Evolutionary conservation across 2,888 invertebrate species (phyloP), one percentile per base, ranked within the genome.

Genomic region (Chironomus riparius): DNA sequence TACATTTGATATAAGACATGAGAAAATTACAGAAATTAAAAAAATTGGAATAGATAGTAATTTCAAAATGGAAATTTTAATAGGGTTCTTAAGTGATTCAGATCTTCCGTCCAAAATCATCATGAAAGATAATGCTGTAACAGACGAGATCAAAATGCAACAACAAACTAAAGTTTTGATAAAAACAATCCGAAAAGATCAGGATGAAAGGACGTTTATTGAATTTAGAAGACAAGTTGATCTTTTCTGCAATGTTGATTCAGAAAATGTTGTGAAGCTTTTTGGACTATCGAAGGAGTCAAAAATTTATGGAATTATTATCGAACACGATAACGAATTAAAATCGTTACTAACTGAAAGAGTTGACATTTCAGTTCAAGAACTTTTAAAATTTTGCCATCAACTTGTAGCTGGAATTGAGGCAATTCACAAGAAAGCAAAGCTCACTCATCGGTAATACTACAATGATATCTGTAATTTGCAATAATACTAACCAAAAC

Each of bases 251-350:
- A 91, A 92, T 77, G 85, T 94, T n/a, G 89, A 91, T 5, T 95
- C 96, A 83, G 90, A 92, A 78, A 91, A 93, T 80, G 87, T 97
- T 0, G 91, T 89, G 0, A 90, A 90, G 56, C 84, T 97, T 68
- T 86, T 92, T 73, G 97, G 95, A 0, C 85, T 96, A 7, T 95
- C 95, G 81, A 88, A 91, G 68, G 93, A 93, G 73, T 87, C 88
- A 3, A 94, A 95, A 79, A 97, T 96, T 0, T 93, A 95, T 81
- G 94, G 91, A 80, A 89, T 97, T 88, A 88, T 97, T 22, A 84
- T 95, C 13, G 95, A 97, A 81, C 93, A 95, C 82, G 97, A 96
- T 82, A 97, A 97, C 5, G 97, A 97, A 83, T 86, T 97, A 73
- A 97, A 97, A 80, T 95, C 93, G 85, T 96, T 92, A 86, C 86